phyloP scores from a whole-genome alignment of 2,113 vertebrate genomes.

The Hippoglossus stenolepis region DNA sequence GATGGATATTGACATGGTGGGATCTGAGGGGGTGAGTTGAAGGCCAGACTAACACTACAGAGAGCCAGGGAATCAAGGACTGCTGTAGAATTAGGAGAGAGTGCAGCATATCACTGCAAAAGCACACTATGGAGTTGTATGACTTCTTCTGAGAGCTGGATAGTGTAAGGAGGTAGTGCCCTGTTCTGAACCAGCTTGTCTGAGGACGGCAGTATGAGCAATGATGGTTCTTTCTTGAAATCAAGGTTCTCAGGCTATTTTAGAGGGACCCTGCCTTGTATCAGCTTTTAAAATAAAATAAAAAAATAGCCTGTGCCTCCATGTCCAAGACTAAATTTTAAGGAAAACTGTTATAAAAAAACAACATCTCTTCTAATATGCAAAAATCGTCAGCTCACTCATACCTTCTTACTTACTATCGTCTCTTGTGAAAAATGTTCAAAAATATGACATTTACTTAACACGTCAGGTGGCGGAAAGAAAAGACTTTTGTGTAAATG shows the following conservation, averaged over 20 bases:
- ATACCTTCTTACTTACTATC: no score
- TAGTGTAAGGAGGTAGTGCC: background rate
- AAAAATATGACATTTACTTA: background rate
- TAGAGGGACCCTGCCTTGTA: background rate
- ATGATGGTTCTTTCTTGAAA: background rate
- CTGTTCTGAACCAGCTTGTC: background rate
- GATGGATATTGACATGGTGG: slow-evolving; percentile 25
- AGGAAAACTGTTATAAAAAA: background rate
- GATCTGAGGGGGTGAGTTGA: slow-evolving; percentile 12
- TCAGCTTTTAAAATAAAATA: no score
- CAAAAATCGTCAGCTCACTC: background rate
- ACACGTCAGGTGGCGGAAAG: background rate
- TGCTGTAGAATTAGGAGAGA: background rate
- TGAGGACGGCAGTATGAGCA: background rate
- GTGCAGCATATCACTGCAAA: background rate
- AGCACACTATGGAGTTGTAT: background rate
- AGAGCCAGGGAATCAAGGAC: background rate
- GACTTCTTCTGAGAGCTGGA: background rate
- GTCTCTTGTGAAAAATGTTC: background rate
- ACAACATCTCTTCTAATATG: background rate
- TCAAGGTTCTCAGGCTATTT: background rate
- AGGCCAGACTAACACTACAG: background rate
- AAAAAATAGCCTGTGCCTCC: no score
- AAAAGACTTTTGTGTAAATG: background rate
- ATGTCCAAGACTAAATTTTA: background rate